Conservation (phyloP, 2,888 invertebrate species). For the Ectobius pallidus region DNA sequence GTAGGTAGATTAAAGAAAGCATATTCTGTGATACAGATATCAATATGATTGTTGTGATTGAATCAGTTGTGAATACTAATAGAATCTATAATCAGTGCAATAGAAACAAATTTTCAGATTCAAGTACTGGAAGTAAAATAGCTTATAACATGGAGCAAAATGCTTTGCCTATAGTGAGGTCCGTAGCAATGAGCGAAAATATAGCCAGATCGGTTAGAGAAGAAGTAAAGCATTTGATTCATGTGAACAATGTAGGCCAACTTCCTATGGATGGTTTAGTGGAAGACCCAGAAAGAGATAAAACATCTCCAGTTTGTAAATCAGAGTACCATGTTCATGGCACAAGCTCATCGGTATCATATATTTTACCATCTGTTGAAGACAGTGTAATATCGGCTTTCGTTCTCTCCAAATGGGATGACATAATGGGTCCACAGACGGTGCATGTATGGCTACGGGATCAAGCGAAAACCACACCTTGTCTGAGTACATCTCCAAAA, state of each 20-base stretch:
- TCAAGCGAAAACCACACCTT: background rate
- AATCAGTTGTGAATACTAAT: background rate
- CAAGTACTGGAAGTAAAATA: background rate
- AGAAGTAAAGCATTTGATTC: slow-evolving; percentile 41
- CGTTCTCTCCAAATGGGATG: slow-evolving; percentile 45
- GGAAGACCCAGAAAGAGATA: background rate
- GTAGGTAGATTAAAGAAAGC: background rate
- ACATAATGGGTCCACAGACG: slow-evolving; percentile 45
- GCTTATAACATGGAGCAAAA: background rate
- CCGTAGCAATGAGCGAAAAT: slow-evolving; percentile 43
- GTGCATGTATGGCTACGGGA: slow-evolving; percentile 42
- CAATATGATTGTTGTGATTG: slow-evolving; percentile 32
- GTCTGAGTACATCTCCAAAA: background rate
- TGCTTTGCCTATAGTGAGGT: slow-evolving; percentile 31
- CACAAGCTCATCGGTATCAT: slow-evolving; percentile 19
- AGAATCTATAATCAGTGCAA: background rate
- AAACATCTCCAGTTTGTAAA: background rate
- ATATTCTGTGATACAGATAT: slow-evolving; percentile 3
- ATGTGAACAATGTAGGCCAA: slow-evolving; percentile 7
- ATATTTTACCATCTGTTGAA: slow-evolving; percentile 41
- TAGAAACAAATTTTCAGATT: background rate
- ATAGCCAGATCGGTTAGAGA: slow-evolving; percentile 40
- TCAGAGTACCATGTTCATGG: background rate
- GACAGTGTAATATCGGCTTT: slow-evolving; percentile 41
- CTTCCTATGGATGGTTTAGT: background rate